These are phyloP conservation scores for Drosophila ercepeae DNA, from an alignment of 1,140 invertebrate genomes.

Conservation along the genomic window DNA sequence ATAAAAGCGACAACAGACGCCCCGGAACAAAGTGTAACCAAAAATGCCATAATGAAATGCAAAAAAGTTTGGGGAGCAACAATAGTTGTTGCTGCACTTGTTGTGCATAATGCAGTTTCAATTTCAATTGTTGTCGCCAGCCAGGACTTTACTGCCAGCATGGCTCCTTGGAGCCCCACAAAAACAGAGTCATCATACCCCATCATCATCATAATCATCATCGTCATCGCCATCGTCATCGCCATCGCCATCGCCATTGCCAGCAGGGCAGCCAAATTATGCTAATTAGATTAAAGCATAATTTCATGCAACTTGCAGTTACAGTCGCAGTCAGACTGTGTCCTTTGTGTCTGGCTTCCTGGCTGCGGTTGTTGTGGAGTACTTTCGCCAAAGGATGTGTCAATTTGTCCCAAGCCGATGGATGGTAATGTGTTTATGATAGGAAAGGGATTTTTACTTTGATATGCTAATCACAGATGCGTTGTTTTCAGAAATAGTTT, in stretches of 20 bases:
- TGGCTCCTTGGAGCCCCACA: conserved; percentile 37
- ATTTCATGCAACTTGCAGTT: conserved; percentile 78
- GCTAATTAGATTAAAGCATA: conserved; percentile 82
- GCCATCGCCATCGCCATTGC: conserved; percentile 40
- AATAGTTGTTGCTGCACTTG: conserved; percentile 54
- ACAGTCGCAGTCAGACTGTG: conserved; percentile 40
- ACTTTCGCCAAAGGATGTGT: conserved; percentile 58
- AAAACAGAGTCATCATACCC: conserved; percentile 31
- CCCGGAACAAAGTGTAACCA: conserved; percentile 74
- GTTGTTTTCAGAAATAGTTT: neutral
- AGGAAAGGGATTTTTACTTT: conserved; percentile 6
- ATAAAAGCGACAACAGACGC: conserved; percentile 72
- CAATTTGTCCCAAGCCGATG: conserved; percentile 57
- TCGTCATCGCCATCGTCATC: conserved; percentile 9
- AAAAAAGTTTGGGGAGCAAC: conserved; percentile 43
- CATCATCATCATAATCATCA: conserved; percentile 29
- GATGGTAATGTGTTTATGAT: conserved; percentile 42
- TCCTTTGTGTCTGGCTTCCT: conserved; percentile 39
- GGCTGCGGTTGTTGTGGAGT: conserved; percentile 28
- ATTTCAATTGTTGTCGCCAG: conserved; percentile 76
- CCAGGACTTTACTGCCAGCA: conserved; percentile 47
- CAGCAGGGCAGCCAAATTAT: conserved; percentile 71
- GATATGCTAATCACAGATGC: neutral
- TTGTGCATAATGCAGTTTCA: conserved; percentile 80
- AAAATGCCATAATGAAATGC: conserved; percentile 79